Base-by-base conservation (phyloP, 2,888 invertebrate genomes). In the Tiliacea aurago region DNA sequence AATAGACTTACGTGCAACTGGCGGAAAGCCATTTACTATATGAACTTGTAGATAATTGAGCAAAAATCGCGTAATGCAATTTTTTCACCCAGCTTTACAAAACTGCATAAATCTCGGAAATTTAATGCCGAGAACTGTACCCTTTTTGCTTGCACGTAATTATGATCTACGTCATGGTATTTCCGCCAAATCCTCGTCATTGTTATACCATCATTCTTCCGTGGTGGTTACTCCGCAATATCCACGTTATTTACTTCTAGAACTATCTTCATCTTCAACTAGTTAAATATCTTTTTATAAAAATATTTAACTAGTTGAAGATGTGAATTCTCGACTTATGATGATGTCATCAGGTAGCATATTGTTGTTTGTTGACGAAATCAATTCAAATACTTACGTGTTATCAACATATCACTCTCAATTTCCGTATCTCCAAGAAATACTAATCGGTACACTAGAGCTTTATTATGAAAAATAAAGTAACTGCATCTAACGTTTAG, bases 351-450 rank as follows among this genome's bases (percentile, higher is more conserved):
- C 45, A 28, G 9, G 18, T n/a, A 58, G 28, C 9, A 9, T 37
- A 37, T 47, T 74, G n/a, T 41, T 62, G n/a, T 28, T 71, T 71
- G 74, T 71, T 49, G 37, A 47, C 20, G 18, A 47, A 28, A 43
- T 47, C 6, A 28, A 58, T 56, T 41, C 9, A 1, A n/a, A 45
- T 18, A 69, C 15, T n/a, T 53, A 23, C 9, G 13, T 33, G 18
- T 41, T 33, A 37, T 6, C 41, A 5, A 6, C 41, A 0, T 41
- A n/a, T 43, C 23, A 20, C 11, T 18, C n/a, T 28, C 58, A 56
- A 58, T 58, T n/a, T 43, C 18, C 47, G 15, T 41, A 23, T 55
- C 18, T 33, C 33, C 9, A 28, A 55, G 23, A 37, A 23, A 53
- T 43, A 13, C 41, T 11, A 67, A 67, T 45, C 33, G 18, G n/a